Evolutionary conservation across 2,113 vertebrate species (phyloP).

Genomic region (Vicugna pacos): DNA sequence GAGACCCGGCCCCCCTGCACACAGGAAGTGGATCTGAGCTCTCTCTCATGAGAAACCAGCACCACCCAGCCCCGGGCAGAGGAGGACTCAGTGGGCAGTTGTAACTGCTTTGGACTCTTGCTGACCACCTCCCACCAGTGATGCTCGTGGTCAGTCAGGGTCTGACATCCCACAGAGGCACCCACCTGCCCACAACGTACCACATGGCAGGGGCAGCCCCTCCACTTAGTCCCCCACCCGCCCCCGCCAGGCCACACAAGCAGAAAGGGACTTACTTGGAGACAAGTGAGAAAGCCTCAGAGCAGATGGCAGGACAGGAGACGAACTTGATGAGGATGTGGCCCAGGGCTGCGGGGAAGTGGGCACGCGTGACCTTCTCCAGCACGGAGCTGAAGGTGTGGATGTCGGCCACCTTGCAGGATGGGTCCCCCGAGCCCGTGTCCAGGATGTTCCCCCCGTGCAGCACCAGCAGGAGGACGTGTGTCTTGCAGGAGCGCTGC

Average conservation of each 20-base stretch:
- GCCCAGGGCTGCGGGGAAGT: constrained; percentile 94
- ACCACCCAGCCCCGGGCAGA: neutral
- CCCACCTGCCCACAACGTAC: neutral
- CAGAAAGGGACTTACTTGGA: constrained; percentile 92
- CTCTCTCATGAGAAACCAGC: too few species aligned
- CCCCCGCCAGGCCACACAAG: neutral
- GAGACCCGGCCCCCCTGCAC: neutral
- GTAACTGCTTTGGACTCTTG: neutral
- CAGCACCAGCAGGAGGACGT: constrained; percentile 95
- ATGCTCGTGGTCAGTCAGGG: neutral
- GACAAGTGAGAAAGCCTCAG: constrained; percentile 96
- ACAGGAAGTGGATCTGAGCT: neutral
- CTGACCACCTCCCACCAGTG: neutral
- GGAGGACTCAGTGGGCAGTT: rapidly evolving
- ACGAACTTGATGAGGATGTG: constrained; percentile 95
- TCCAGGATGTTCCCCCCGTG: constrained; percentile 97
- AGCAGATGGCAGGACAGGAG: constrained; percentile 96
- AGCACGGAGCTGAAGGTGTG: constrained; percentile 94
- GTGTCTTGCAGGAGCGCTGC: constrained; percentile 92
- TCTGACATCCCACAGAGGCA: too few species aligned
- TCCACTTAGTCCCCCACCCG: rapidly evolving
- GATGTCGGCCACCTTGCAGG: constrained; percentile 93
- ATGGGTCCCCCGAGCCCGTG: constrained; percentile 90
- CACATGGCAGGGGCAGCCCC: neutral
- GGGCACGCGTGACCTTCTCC: constrained; percentile 94